Percentiles rank a stretch among this genome's conserved stretches.
Evolutionary conservation across 2,888 invertebrate genomes (phyloP).

Genomic region (Tribolium freemani): DNA sequence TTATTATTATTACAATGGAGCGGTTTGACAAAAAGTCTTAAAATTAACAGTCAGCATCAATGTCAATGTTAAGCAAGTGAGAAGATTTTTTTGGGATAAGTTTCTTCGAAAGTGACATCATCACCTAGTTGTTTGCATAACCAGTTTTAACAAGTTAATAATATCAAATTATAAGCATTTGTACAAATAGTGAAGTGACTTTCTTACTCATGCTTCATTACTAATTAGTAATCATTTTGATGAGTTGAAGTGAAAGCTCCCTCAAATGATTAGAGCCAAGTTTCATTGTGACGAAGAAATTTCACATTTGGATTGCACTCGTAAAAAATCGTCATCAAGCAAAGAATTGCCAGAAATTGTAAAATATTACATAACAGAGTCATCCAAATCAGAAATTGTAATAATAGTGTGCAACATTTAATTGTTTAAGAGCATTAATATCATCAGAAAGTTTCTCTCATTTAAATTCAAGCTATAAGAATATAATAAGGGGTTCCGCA

Average conservation of each 20-base stretch:
- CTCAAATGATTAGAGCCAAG: constrained; percentile 14
- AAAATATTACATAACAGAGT: too few relatives aligned
- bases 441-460: not conserved
- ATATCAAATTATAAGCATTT: constrained; percentile 16
- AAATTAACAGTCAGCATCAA: not conserved
- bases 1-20: constrained; percentile 3
- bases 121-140: constrained; percentile 14
- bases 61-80: constrained; percentile 29
- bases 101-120: constrained; percentile 20
- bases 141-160: constrained; percentile 13
- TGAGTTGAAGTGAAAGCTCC: constrained; percentile 29
- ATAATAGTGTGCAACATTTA: too few relatives aligned
- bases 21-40: not conserved
- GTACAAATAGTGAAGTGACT: constrained; percentile 20
- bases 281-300: constrained; percentile 21
- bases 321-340: not conserved
- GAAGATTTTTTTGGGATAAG: not conserved
- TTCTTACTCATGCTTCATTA: constrained; percentile 24
- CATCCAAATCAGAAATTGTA: too few relatives aligned
- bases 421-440: too few relatives aligned
- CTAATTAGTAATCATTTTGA: constrained; percentile 29
- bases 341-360: too few relatives aligned
- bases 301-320: not conserved
- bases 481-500: not conserved
- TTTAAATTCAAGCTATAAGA: not conserved